Evolutionary conservation across 2,888 invertebrate species (phyloP).

Genomic region (Saturnia pavonia): DNA sequence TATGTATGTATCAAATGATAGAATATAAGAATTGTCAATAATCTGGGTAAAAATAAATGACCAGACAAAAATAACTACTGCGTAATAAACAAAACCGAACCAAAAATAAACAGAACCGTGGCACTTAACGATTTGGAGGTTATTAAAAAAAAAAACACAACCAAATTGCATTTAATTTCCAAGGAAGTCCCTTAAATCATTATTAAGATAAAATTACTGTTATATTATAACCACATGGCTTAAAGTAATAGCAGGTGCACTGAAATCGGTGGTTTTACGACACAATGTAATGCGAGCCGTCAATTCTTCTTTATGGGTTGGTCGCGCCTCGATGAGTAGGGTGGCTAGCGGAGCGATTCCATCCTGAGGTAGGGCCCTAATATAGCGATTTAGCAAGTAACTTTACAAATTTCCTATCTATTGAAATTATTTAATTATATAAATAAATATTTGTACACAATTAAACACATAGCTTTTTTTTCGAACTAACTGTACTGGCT

Average conservation of each 20-base stretch:
- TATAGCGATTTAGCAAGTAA: not conserved
- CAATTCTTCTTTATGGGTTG: constrained; percentile 62
- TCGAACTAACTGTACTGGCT: too few relatives aligned
- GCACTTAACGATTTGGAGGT: too few relatives aligned
- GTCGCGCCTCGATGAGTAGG: constrained; percentile 37
- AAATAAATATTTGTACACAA: too few relatives aligned
- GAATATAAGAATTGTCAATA: too few relatives aligned
- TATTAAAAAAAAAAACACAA: not conserved
- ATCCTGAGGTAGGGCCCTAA: not conserved
- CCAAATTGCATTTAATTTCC: not conserved
- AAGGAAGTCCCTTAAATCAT: not conserved
- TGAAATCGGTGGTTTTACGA: constrained; percentile 45
- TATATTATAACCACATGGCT: constrained; percentile 15
- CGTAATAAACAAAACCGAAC: too few relatives aligned
- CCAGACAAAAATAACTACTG: too few relatives aligned
- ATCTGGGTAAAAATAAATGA: too few relatives aligned
- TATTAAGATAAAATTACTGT: constrained; percentile 2
- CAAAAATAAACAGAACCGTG: too few relatives aligned
- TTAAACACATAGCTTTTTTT: too few relatives aligned
- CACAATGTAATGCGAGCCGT: constrained; percentile 57
- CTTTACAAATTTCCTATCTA: not conserved
- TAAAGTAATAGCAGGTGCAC: constrained; percentile 19
- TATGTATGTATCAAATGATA: too few relatives aligned
- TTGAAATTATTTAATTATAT: too few relatives aligned
- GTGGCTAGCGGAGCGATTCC: constrained; percentile 21